Conservation (phyloP, 2,113 vertebrate genomes). For the Garra rufa region DNA sequence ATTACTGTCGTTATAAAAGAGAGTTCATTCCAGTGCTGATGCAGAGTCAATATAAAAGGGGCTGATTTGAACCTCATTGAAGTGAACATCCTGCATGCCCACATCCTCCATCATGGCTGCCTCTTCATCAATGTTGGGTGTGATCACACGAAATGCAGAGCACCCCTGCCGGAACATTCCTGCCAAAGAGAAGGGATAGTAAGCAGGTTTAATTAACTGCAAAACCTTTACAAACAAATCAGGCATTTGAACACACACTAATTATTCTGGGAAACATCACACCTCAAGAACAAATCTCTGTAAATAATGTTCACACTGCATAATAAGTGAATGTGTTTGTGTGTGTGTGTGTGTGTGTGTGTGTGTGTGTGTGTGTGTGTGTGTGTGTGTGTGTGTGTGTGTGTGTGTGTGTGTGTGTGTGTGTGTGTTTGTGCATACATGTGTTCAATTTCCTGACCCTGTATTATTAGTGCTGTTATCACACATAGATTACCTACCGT, state of each 20-base stretch:
- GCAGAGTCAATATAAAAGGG: background rate
- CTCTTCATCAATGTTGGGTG: conserved; percentile 97
- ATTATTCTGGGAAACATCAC: background rate
- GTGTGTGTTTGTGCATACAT: background rate
- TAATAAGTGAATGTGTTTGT: background rate
- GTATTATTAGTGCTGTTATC: conserved; percentile 17
- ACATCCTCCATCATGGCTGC: conserved; percentile 99
- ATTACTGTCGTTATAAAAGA: background rate
- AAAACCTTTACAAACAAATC: background rate
- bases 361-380: background rate
- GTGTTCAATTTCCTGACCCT: background rate
- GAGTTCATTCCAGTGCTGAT: background rate
- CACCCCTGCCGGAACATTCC: conserved; percentile 96
- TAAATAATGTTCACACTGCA: background rate
- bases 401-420: conserved; percentile 8
- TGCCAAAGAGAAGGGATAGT: conserved; percentile 56
- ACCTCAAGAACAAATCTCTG: background rate
- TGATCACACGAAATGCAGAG: conserved; percentile 91
- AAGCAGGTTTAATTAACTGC: background rate
- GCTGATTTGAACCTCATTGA: conserved; percentile 86
- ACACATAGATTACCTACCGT: conserved; percentile 49
- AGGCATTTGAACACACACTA: background rate
- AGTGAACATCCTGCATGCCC: conserved; percentile 98
- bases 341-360: conserved; percentile 1
- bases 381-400: conserved; percentile 10